phyloP scores from a whole-genome alignment of 2,797 vertebrate species.

The Paramormyrops hopkinsi region DNA sequence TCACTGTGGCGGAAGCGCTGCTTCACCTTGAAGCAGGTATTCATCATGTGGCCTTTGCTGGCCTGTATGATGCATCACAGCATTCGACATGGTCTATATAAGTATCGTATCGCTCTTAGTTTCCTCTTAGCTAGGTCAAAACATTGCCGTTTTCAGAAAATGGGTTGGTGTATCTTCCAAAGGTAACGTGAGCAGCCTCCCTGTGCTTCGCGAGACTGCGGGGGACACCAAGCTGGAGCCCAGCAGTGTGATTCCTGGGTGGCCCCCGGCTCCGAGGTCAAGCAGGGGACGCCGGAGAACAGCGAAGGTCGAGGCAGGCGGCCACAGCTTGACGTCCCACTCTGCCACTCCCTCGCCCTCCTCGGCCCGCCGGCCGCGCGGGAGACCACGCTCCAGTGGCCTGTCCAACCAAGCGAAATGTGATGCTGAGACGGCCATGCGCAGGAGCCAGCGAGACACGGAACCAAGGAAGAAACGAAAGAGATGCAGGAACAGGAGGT shows the following conservation, averaged over 20 bases:
- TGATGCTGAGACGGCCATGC: constrained; percentile 57
- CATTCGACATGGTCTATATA: neutral
- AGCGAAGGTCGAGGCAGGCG: constrained; percentile 68
- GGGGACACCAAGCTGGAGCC: constrained; percentile 28
- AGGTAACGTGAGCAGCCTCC: constrained; percentile 43
- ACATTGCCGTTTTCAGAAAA: neutral
- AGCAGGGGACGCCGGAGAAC: constrained; percentile 65
- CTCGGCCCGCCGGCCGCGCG: constrained; percentile 64
- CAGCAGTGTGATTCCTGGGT: constrained; percentile 32
- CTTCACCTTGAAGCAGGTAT: constrained; percentile 51
- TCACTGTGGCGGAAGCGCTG: constrained; percentile 39
- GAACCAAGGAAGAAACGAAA: constrained; percentile 78
- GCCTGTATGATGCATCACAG: neutral
- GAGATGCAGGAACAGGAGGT: constrained; percentile 83
- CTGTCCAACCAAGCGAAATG: constrained; percentile 57
- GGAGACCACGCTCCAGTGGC: constrained; percentile 70
- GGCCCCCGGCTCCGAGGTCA: constrained; percentile 49
- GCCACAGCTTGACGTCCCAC: constrained; percentile 50
- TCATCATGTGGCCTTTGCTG: neutral
- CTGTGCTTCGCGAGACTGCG: constrained; percentile 13
- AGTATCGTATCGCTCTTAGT: neutral
- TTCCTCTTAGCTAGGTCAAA: neutral
- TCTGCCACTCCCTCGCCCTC: constrained; percentile 16
- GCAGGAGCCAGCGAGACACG: constrained; percentile 48
- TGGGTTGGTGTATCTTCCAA: neutral